These are phyloP conservation scores for Sussaba pulchella DNA, from an alignment of 2,888 invertebrate genomes.

Conservation along the genomic window DNA sequence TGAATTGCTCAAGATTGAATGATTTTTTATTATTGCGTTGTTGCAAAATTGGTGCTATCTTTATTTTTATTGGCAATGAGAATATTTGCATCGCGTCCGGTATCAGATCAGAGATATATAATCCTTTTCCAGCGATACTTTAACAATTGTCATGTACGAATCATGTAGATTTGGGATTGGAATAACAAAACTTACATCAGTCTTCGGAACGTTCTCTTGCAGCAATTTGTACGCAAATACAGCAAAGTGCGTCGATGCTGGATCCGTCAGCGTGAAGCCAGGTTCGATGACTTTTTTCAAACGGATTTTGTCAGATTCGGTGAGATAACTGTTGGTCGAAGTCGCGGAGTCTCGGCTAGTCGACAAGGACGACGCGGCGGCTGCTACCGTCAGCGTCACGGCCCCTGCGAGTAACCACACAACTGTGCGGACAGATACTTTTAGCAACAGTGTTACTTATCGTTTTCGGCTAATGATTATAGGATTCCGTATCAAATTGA, in stretches of 20 bases:
- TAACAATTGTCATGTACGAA: too few relatives aligned
- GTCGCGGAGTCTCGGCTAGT: conserved; percentile 72
- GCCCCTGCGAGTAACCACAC: conserved; percentile 67
- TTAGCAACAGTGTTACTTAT: not conserved
- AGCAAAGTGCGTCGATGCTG: conserved; percentile 90
- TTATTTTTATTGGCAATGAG: too few relatives aligned
- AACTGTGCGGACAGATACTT: conserved; percentile 62
- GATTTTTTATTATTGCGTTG: not conserved
- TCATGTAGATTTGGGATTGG: too few relatives aligned
- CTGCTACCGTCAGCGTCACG: conserved; percentile 47
- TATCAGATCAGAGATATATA: too few relatives aligned
- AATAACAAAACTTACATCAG: conserved; percentile 84
- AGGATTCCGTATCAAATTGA: too few relatives aligned
- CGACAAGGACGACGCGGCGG: conserved; percentile 26
- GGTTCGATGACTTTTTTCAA: conserved; percentile 79
- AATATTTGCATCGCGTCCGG: too few relatives aligned
- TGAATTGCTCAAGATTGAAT: too few relatives aligned
- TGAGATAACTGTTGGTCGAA: conserved; percentile 81
- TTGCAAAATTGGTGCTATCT: too few relatives aligned
- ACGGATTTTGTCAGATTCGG: conserved; percentile 77
- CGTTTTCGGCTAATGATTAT: not conserved
- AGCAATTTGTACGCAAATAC: conserved; percentile 90
- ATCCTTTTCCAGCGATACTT: too few relatives aligned
- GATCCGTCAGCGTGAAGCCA: conserved; percentile 85
- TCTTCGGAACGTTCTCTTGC: conserved; percentile 86